Conservation (phyloP, 2,113 vertebrate species). For the Vombatus ursinus region DNA sequence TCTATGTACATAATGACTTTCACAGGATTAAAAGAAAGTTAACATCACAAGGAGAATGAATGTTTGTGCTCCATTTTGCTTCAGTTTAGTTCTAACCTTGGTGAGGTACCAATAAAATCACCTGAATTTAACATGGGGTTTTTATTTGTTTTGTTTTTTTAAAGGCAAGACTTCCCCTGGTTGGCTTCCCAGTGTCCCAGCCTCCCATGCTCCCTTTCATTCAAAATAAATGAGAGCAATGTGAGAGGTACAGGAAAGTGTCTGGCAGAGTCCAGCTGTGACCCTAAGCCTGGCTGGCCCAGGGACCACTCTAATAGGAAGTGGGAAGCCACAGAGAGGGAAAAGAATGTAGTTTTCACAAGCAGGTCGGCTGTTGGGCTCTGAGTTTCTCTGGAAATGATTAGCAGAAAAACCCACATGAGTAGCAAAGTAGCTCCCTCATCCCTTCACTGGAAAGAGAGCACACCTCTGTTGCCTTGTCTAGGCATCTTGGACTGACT, state of each 20-base stretch:
- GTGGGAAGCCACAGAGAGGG: not conserved
- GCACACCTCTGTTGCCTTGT: not conserved
- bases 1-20: not conserved
- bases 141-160: not conserved
- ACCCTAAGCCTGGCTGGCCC: not conserved
- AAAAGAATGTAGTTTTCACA: not conserved
- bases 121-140: not conserved
- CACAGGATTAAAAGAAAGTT: not conserved
- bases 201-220: rapidly evolving
- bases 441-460: not conserved
- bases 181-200: not conserved
- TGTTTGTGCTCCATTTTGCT: not conserved
- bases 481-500: not conserved
- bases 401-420: not conserved
- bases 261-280: not conserved
- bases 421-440: no score
- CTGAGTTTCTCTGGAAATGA: not conserved
- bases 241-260: not conserved
- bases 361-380: not conserved
- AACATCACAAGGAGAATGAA: not conserved
- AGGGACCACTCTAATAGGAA: not conserved
- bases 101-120: not conserved
- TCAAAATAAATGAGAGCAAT: not conserved
- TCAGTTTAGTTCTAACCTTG: not conserved
- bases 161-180: not conserved